These are phyloP conservation scores for Camponotus floridanus DNA, from an alignment of 1,140 invertebrate species.

Conservation along the genomic window DNA sequence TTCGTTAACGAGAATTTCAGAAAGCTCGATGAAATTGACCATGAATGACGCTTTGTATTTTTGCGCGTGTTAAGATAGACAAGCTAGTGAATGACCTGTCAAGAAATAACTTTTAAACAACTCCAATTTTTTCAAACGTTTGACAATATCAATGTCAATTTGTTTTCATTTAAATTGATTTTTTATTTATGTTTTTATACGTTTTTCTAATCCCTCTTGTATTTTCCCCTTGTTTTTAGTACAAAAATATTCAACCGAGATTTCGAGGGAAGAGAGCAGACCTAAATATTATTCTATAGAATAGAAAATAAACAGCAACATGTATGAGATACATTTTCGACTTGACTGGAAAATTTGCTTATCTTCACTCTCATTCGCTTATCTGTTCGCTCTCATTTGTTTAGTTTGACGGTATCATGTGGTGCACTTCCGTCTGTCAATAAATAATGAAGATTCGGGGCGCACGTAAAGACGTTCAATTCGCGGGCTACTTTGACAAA, in stretches of 20 bases:
- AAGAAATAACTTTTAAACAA: constrained; percentile 22
- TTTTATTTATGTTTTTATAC: not conserved
- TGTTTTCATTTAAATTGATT: not conserved
- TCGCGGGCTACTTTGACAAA: constrained; percentile 65
- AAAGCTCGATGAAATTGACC: constrained; percentile 34
- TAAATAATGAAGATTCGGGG: not conserved
- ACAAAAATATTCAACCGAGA: constrained; percentile 19
- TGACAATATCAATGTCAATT: constrained; percentile 24
- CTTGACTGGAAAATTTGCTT: not conserved
- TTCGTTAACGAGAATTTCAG: constrained; percentile 52
- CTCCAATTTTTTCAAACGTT: not conserved
- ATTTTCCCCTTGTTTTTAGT: not conserved
- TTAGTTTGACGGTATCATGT: not conserved
- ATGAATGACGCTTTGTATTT: constrained; percentile 30
- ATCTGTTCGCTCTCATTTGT: not conserved
- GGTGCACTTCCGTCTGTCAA: not conserved
- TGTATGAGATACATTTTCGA: not conserved
- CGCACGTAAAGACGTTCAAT: constrained; percentile 11
- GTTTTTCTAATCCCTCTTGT: not conserved
- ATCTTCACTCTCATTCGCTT: not conserved
- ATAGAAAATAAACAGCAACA: constrained; percentile 27
- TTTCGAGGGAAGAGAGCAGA: not conserved
- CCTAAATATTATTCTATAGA: constrained; percentile 28
- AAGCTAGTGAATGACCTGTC: constrained; percentile 22
- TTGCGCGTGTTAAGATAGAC: constrained; percentile 6